phyloP scores from a whole-genome alignment of 2,797 vertebrate species.

The Pseudomugil tenellus region DNA sequence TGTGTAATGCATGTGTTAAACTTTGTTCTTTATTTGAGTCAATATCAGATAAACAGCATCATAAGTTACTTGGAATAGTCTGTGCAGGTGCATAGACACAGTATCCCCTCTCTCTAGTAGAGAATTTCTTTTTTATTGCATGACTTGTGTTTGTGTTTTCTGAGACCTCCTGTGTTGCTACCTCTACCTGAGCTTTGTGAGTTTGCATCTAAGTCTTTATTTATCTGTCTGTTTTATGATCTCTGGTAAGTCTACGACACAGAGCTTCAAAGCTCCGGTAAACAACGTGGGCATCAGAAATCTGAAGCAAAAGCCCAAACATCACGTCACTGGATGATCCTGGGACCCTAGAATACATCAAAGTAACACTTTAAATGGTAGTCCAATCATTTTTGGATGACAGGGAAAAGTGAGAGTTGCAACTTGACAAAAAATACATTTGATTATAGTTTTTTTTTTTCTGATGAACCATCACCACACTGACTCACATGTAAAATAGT shows the following conservation, averaged over 20 bases:
- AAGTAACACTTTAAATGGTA: background rate
- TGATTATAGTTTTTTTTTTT: background rate
- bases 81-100: background rate
- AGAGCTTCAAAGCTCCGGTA: background rate
- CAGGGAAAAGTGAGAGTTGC: background rate
- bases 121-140: background rate
- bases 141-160: background rate
- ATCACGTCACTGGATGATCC: background rate
- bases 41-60: background rate
- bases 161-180: background rate
- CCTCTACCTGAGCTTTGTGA: conserved; percentile 5
- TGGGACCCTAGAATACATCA: background rate
- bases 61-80: background rate
- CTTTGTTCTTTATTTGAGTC: background rate
- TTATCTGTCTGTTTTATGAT: background rate
- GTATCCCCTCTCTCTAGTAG: too few relatives aligned
- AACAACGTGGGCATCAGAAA: conserved; percentile 1
- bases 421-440: background rate
- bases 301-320: background rate
- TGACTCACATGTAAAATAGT: too few relatives aligned
- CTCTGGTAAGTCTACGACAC: background rate
- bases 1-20: background rate
- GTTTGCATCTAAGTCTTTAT: conserved; percentile 1
- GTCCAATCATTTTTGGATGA: background rate
- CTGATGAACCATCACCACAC: too few relatives aligned